These are phyloP conservation scores for Perodicticus potto DNA, from an alignment of 2,797 vertebrate genomes.

Conservation along the genomic window DNA sequence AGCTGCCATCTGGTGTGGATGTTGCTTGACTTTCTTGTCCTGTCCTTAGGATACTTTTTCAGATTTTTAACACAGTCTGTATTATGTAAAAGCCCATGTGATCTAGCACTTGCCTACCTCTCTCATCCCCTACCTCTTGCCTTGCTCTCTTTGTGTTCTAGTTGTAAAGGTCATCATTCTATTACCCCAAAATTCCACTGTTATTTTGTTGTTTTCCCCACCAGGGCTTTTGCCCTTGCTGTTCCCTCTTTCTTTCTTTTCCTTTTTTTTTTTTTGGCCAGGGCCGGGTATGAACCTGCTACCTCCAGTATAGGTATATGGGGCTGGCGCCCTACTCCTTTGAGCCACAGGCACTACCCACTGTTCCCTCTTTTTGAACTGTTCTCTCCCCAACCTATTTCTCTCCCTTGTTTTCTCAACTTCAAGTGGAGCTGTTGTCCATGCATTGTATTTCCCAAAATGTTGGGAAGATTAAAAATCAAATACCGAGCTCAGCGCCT, in stretches of 20 bases:
- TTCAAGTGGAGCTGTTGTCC: background rate
- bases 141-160: background rate
- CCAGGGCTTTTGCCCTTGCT: background rate
- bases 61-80: background rate
- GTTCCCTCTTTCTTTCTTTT: too few species aligned
- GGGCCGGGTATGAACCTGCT: too few species aligned
- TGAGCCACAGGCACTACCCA: too few species aligned
- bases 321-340: too few species aligned
- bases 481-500: background rate
- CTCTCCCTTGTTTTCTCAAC: background rate
- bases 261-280: too few species aligned
- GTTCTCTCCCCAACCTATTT: background rate
- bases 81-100: background rate
- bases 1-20: background rate
- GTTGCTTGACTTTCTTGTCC: background rate
- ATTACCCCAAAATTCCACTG: background rate
- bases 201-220: background rate
- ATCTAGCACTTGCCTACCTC: background rate
- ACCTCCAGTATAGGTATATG: too few species aligned
- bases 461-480: slow-evolving; percentile 31
- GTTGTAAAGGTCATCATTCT: background rate
- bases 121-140: background rate
- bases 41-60: background rate
- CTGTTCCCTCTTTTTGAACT: background rate
- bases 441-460: background rate